These are phyloP conservation scores for Rhimphoctona megacephalus DNA, from an alignment of 2,888 invertebrate genomes.

Conservation along the genomic window DNA sequence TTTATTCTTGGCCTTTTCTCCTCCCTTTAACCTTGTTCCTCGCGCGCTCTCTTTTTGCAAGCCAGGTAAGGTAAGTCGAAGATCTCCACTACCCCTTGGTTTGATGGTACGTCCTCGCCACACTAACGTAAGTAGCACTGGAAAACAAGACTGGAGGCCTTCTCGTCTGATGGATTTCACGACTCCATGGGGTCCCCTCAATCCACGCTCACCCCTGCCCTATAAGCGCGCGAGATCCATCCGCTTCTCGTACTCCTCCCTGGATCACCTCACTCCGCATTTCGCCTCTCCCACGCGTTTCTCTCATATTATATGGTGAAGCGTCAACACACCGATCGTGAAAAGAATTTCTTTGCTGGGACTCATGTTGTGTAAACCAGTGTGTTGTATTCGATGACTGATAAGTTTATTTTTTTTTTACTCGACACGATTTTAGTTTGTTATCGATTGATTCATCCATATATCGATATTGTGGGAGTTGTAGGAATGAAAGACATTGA, in stretches of 20 bases:
- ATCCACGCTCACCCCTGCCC: slow-evolving; percentile 78
- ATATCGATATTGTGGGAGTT: no score
- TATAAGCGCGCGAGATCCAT: slow-evolving; percentile 60
- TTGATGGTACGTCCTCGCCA: slow-evolving; percentile 77
- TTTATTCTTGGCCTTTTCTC: slow-evolving; percentile 78
- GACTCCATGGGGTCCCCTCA: slow-evolving; percentile 82
- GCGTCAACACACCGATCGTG: slow-evolving; percentile 48
- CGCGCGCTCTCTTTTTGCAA: slow-evolving; percentile 38
- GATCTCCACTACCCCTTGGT: slow-evolving; percentile 73
- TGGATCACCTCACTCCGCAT: slow-evolving; percentile 61
- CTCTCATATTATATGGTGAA: slow-evolving; percentile 49
- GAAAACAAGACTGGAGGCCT: slow-evolving; percentile 79
- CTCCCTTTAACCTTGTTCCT: slow-evolving; percentile 41
- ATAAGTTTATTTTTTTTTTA: slow-evolving; percentile 15
- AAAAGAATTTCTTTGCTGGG: slow-evolving; percentile 45
- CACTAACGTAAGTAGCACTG: slow-evolving; percentile 78
- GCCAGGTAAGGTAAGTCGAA: slow-evolving; percentile 56
- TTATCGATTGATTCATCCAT: not conserved
- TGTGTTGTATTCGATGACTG: slow-evolving; percentile 9
- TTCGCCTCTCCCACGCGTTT: slow-evolving; percentile 57
- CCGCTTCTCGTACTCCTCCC: slow-evolving; percentile 49
- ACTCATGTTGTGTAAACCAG: slow-evolving; percentile 23
- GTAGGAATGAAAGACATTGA: no score
- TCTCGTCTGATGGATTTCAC: slow-evolving; percentile 82
- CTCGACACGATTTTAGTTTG: not conserved